phyloP scores from a whole-genome alignment of 2,113 vertebrate species.

The Merops nubicus region DNA sequence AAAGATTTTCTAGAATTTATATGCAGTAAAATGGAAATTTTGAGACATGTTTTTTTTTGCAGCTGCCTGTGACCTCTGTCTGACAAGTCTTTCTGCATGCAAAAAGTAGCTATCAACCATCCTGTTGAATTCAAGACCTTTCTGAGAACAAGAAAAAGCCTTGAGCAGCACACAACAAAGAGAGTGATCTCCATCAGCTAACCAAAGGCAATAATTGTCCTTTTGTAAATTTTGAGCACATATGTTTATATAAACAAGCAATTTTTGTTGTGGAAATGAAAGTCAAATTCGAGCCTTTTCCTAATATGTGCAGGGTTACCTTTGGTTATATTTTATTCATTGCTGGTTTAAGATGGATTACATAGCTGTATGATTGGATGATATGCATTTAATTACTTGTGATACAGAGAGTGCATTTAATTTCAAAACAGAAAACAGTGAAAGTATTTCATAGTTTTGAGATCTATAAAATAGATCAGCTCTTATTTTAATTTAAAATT shows the following conservation, averaged over 20 bases:
- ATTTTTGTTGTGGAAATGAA: neutral
- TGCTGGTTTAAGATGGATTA: neutral
- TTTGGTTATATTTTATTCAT: neutral
- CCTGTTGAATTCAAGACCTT: neutral
- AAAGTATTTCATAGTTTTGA: neutral
- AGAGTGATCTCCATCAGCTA: neutral
- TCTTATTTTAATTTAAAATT: neutral
- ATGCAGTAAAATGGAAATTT: neutral
- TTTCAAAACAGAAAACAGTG: neutral
- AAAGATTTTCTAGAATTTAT: neutral
- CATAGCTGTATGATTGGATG: neutral
- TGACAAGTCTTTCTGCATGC: neutral
- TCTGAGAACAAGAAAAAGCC: neutral
- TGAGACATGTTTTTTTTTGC: fast-evolving
- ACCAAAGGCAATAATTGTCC: neutral
- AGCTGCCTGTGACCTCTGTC: neutral
- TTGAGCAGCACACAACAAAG: neutral
- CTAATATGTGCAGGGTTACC: neutral
- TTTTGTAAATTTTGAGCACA: neutral
- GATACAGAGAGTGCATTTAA: neutral
- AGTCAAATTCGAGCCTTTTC: neutral
- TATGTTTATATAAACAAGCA: neutral
- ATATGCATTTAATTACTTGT: neutral
- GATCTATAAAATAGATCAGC: neutral
- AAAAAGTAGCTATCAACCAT: neutral